Base-by-base conservation (phyloP, 2,113 vertebrate genomes). In the Paracanthobrama guichenoti region DNA sequence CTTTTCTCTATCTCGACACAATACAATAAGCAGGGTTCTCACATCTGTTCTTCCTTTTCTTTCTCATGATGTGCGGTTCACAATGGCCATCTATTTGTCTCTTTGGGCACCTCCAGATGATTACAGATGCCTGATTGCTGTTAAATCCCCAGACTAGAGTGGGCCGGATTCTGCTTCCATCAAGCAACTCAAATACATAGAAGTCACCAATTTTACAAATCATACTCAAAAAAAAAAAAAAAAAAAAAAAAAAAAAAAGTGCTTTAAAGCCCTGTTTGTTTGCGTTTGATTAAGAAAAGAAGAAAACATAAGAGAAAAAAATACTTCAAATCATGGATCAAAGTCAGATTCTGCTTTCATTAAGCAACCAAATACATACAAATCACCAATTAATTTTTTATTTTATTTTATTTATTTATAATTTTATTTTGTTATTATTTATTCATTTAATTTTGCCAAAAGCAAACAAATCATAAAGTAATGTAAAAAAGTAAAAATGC, bases 21-120 rank as follows among this genome's bases (percentile, higher is more conserved):
- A 79, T 60, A 28, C 44, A 60, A 42, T 67, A 87, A 81, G 71
- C 71, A 79, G 64, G 79, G 28, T 73, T 55, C 73, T 66, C 31
- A 7, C 39, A 69, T 69, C 59, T 24, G 62, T 28, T 55, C 48
- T 46, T 83, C 71, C 59, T 12, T 46, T n/a, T 42, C 59, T 24
- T 35, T 24, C 2, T 28, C 28, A 16, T 64, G 59, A 83, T 62
- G 82, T 31, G 57, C 24, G 18, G 35, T 69, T 42, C 35, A 69
- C 66, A 69, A 69, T 42, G 66, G 35, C 4, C 66, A 69, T 42
- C 35, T 20, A 69, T 69, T 39, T 42, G 66, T 42, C 35, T 69
- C 35, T 69, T 18, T 69, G 0, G 4, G 66, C 31, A 11, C 35
- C 10, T 69, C 35, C 66, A 69, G 66, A 69, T 12, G 66, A 16